Base-by-base conservation (phyloP, 2,113 vertebrate species). In the crab-eating macaque (Macaca fascicularis) region DNA sequence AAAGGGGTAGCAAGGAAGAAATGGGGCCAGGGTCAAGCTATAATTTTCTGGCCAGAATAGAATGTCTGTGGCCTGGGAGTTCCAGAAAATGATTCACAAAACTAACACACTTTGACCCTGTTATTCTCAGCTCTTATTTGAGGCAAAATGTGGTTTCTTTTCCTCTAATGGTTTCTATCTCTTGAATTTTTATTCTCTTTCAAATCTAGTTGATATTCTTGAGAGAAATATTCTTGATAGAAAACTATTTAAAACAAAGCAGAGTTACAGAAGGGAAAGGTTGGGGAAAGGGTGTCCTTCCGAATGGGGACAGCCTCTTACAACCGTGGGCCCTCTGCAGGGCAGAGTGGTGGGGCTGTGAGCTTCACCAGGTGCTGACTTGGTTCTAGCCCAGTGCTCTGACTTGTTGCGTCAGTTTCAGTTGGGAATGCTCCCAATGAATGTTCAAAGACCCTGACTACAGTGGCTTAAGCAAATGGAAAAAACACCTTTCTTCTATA, bases 241-340 rank as follows among this genome's bases (percentile, higher is more conserved):
- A 93, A 87, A 97, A 78, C 5, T 25, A 19, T 25, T 12, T 67
- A 43, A 67, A 50, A 45, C 25, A 52, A 85, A 95, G 13, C 16
- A 81, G 45, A n/a, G 16, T 7, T 64, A 12, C 52, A 38, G 8
- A 81, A 52, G 16, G 16, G 14, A 13, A 61, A 52, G 38, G 10
- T 32, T 67, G 9, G 20, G 14, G 19, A 9, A 19, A 70, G 30
- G 27, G 4, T 52, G 35, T 43, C 20, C 25, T 64, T 64, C 27
- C 20, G 8, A 40, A 13, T 2, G 38, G 9, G 27, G 67, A 40
- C 19, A 13, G 8, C 2, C 23, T 81, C 32, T 43, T 27, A 45
- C 82, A 69, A 14, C 3, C 1, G 0, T 12, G 16, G 20, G 1
- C 2, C 13, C 22, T 22, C 8, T 32, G 12, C 2, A 45, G 57